These are phyloP conservation scores for Pseudomugil gertrudae DNA, from an alignment of 2,797 vertebrate genomes.

Conservation along the genomic window DNA sequence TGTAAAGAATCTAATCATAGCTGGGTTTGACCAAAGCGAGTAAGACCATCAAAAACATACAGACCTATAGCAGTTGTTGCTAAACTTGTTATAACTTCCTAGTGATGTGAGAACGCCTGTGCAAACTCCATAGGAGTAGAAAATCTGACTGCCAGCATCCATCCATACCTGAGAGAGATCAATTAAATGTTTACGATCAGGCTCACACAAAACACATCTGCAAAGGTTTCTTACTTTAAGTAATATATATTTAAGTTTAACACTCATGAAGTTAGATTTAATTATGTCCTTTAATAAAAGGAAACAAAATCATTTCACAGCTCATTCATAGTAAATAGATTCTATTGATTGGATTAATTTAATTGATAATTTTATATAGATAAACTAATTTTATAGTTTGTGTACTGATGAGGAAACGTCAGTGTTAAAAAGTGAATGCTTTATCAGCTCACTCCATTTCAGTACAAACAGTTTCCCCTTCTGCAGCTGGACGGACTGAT, in stretches of 20 bases:
- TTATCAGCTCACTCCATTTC: neutral
- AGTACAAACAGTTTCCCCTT: too few species aligned
- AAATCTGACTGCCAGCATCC: constrained; percentile 86
- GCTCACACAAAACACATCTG: neutral
- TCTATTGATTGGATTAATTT: too few species aligned
- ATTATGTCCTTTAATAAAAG: too few species aligned
- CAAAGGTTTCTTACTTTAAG: too few species aligned
- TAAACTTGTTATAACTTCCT: constrained; percentile 85
- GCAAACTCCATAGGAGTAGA: constrained; percentile 84
- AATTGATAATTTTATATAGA: too few species aligned
- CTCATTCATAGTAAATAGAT: too few species aligned
- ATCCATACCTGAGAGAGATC: constrained; percentile 80
- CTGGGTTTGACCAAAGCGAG: neutral
- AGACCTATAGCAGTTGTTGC: constrained; percentile 85
- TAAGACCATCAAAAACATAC: constrained; percentile 8
- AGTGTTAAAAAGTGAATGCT: neutral
- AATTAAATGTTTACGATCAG: neutral
- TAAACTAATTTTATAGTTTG: neutral
- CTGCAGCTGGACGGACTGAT: too few species aligned
- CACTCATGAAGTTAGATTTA: too few species aligned
- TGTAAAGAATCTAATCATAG: neutral
- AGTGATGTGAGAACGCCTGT: constrained; percentile 81
- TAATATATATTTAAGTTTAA: too few species aligned
- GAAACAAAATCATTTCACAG: too few species aligned
- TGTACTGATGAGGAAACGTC: neutral